These are phyloP conservation scores for Drosophila antonietae DNA, from an alignment of 2,888 invertebrate genomes.

Conservation along the genomic window DNA sequence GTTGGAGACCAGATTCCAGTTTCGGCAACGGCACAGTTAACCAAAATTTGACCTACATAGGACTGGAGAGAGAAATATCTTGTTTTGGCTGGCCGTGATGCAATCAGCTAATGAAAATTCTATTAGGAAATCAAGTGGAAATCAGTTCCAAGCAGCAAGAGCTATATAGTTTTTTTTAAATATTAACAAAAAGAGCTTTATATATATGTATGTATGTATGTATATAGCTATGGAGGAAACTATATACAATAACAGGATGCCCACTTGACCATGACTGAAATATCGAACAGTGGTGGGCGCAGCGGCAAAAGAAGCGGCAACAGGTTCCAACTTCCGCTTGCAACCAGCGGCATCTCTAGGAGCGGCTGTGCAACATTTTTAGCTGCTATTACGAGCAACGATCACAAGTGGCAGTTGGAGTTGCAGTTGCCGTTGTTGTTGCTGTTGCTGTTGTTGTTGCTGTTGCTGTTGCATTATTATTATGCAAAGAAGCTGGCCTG, in stretches of 20 bases:
- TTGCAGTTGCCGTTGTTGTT: slow-evolving; percentile 17
- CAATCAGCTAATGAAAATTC: slow-evolving; percentile 38
- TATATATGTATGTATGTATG: not conserved
- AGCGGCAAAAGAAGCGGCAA: slow-evolving; percentile 20
- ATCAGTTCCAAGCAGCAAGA: not conserved
- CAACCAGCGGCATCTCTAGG: slow-evolving; percentile 41
- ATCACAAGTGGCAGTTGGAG: slow-evolving; percentile 23
- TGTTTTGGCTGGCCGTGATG: slow-evolving; percentile 19
- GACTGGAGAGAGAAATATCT: slow-evolving; percentile 12
- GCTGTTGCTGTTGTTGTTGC: slow-evolving; percentile 42
- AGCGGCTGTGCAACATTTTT: slow-evolving; percentile 49
- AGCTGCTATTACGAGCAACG: slow-evolving; percentile 55
- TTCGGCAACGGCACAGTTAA: slow-evolving; percentile 41
- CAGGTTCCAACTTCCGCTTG: slow-evolving; percentile 55
- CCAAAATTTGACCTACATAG: slow-evolving; percentile 52
- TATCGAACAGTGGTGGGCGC: slow-evolving; percentile 47
- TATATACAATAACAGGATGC: slow-evolving; percentile 42
- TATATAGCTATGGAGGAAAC: slow-evolving; percentile 15
- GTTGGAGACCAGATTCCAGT: slow-evolving; percentile 53
- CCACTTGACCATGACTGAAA: slow-evolving; percentile 78
- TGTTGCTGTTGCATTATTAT: slow-evolving; percentile 64
- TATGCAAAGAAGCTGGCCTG: slow-evolving; percentile 71
- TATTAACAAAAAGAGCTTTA: not conserved
- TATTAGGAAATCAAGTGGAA: slow-evolving; percentile 35
- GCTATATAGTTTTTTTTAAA: not conserved